phyloP scores from a whole-genome alignment of 2,888 invertebrate species.

The Watsonalla binaria region DNA sequence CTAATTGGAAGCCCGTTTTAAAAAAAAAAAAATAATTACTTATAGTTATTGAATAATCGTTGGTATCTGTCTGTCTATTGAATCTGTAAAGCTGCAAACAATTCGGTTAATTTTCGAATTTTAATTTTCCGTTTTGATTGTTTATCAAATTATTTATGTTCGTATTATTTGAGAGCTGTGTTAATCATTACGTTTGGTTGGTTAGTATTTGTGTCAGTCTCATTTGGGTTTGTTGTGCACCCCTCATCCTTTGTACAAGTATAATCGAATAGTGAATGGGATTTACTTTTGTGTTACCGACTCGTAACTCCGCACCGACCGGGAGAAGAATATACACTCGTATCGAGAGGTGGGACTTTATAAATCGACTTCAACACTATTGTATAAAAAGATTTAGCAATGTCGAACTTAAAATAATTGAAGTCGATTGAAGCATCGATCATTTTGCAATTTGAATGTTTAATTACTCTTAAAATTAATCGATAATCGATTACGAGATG shows the following conservation, averaged over 20 bases:
- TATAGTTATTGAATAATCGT: too few relatives aligned
- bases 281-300: slow-evolving; percentile 7
- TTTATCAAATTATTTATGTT: slow-evolving; percentile 28
- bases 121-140: slow-evolving; percentile 33
- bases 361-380: not conserved
- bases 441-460: not conserved
- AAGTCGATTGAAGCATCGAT: not conserved
- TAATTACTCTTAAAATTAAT: not conserved
- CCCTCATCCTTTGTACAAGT: slow-evolving; percentile 35
- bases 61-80: not conserved
- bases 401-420: not conserved
- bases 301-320: slow-evolving; percentile 9
- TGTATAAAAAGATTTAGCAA: not conserved
- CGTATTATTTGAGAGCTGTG: slow-evolving; percentile 27
- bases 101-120: slow-evolving; percentile 31
- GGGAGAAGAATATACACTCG: slow-evolving; percentile 2
- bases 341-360: slow-evolving; percentile 6
- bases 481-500: not conserved
- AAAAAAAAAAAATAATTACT: too few relatives aligned
- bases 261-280: slow-evolving; percentile 17
- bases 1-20: too few relatives aligned
- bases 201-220: slow-evolving; percentile 40
- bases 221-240: slow-evolving; percentile 59
- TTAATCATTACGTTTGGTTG: slow-evolving; percentile 38
- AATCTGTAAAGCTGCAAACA: slow-evolving; percentile 36